Conservation (phyloP, 2,113 vertebrate genomes). For the Lutjanus erythropterus region DNA sequence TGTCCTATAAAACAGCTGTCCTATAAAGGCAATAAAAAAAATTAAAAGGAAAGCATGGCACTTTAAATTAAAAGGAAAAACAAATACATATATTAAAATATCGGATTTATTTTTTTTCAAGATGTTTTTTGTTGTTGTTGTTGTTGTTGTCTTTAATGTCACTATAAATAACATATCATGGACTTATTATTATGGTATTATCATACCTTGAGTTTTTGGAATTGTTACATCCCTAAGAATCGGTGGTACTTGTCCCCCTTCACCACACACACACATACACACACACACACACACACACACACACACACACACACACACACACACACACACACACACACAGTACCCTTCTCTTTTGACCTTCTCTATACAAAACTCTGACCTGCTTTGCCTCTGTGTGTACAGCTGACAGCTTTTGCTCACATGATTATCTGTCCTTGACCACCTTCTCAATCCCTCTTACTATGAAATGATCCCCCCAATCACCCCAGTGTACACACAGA, state of each 20-base stretch:
- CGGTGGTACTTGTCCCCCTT: neutral
- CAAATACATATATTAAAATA: too few relatives aligned
- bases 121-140: too few relatives aligned
- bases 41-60: too few relatives aligned
- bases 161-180: too few relatives aligned
- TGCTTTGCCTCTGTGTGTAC: conserved; percentile 77
- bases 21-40: too few relatives aligned
- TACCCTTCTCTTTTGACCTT: conserved; percentile 61
- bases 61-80: too few relatives aligned
- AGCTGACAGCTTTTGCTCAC: conserved; percentile 78
- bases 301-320: conserved; percentile 25
- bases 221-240: too few relatives aligned
- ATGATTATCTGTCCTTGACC: conserved; percentile 78
- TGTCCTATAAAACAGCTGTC: too few relatives aligned
- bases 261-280: neutral
- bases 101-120: too few relatives aligned
- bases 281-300: conserved; percentile 5
- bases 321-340: conserved; percentile 3
- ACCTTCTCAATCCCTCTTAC: conserved; percentile 67
- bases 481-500: conserved; percentile 30
- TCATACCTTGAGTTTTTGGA: too few relatives aligned
- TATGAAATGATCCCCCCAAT: conserved; percentile 74
- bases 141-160: too few relatives aligned
- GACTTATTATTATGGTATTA: too few relatives aligned
- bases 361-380: conserved; percentile 60